phyloP scores from a whole-genome alignment of 1,140 invertebrate genomes.

The Leptopilina clavipes region DNA sequence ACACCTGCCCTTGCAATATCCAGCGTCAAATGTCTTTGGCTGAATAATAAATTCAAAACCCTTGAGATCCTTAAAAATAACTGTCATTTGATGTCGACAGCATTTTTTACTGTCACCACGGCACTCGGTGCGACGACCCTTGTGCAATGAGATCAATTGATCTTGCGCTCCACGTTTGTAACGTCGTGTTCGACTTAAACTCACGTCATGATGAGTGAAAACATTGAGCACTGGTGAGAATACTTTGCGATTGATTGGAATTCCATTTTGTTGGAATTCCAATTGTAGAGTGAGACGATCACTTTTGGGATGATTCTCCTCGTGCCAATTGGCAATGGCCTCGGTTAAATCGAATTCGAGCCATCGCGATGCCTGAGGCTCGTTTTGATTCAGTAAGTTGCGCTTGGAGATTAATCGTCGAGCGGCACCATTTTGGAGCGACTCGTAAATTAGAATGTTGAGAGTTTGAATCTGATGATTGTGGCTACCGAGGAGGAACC shows the following conservation, averaged over 20 bases:
- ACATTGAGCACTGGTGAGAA: slow-evolving; percentile 71
- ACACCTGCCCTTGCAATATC: slow-evolving; percentile 83
- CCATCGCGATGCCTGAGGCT: slow-evolving; percentile 65
- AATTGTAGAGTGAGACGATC: slow-evolving; percentile 75
- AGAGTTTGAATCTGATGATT: background rate
- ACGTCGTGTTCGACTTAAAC: slow-evolving; percentile 20
- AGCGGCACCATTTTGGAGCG: background rate
- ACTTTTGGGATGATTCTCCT: slow-evolving; percentile 48
- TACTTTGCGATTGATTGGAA: slow-evolving; percentile 42
- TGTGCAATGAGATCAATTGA: slow-evolving; percentile 66
- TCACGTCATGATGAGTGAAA: slow-evolving; percentile 63
- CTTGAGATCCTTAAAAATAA: slow-evolving; percentile 80
- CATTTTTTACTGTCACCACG: slow-evolving; percentile 77
- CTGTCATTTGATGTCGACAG: slow-evolving; percentile 80
- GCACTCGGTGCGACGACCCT: slow-evolving; percentile 72
- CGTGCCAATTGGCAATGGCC: slow-evolving; percentile 74
- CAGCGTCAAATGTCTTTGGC: slow-evolving; percentile 83
- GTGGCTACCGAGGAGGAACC: slow-evolving; percentile 52
- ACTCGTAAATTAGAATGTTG: slow-evolving; percentile 15
- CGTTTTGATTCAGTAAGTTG: slow-evolving; percentile 31
- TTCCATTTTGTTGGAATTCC: slow-evolving; percentile 66
- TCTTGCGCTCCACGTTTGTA: slow-evolving; percentile 56
- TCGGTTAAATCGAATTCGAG: slow-evolving; percentile 77
- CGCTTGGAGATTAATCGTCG: slow-evolving; percentile 34
- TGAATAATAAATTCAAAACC: slow-evolving; percentile 83